Conservation (phyloP, 92 coral and sea anemone species). For the Zoanthus solanderi region DNA sequence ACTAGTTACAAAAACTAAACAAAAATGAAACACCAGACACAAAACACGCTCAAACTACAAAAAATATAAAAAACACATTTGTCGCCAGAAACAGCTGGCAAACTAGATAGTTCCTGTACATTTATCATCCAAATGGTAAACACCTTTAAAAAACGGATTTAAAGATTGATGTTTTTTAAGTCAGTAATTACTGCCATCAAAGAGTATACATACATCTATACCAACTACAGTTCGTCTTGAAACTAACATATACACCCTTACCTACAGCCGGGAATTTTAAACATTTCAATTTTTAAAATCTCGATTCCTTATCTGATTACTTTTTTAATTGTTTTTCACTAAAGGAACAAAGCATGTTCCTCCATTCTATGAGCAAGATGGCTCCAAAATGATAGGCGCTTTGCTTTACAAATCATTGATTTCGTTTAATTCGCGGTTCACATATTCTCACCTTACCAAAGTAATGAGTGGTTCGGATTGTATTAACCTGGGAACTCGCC, state of each 20-base stretch:
- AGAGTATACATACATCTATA: not conserved
- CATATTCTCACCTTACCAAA: not conserved
- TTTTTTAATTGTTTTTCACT: slow-evolving; percentile 1
- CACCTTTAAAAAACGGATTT: not conserved
- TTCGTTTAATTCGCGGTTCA: not conserved
- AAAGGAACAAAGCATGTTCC: not conserved
- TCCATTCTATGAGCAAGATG: not conserved
- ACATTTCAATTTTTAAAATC: not conserved
- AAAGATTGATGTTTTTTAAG: not conserved
- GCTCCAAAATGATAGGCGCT: not conserved
- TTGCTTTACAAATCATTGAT: not conserved
- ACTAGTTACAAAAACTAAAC: not conserved
- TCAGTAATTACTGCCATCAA: not conserved
- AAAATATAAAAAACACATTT: not conserved
- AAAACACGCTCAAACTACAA: not conserved
- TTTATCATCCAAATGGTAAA: not conserved
- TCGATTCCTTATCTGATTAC: not conserved
- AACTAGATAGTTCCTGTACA: not conserved
- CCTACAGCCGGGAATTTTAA: not conserved
- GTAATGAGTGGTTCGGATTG: not conserved
- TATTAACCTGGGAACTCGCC: not conserved
- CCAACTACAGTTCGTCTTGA: not conserved
- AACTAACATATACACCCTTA: not conserved
- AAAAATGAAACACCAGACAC: not conserved
- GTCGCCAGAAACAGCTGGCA: not conserved